Percentiles rank a stretch among this genome's conserved stretches.
Conservation (phyloP, 1,140 invertebrate genomes). For the Papilio machaon region DNA sequence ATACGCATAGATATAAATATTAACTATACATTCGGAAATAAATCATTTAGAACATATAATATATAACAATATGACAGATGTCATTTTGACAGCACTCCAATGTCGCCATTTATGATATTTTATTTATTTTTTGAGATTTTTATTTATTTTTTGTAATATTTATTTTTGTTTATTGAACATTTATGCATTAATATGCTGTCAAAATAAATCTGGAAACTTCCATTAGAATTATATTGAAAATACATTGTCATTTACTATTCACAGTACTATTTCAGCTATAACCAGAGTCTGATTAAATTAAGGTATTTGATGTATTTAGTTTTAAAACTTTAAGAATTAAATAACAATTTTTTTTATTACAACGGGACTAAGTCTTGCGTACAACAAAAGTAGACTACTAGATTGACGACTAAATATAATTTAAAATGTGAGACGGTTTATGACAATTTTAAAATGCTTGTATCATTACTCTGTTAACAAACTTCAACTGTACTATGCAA, state of each 20-base stretch:
- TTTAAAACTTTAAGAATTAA: background rate
- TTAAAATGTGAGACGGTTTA: background rate
- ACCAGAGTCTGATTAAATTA: conserved; percentile 29
- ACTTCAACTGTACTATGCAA: too few species aligned
- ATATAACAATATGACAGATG: background rate
- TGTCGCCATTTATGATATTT: background rate
- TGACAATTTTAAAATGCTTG: background rate
- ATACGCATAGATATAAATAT: background rate
- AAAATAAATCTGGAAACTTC: background rate
- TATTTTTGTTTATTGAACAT: background rate
- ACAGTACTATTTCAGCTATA: conserved; percentile 10
- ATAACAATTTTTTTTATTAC: background rate
- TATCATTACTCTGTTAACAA: too few species aligned
- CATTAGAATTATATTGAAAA: background rate
- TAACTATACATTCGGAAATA: background rate
- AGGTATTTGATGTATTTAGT: conserved; percentile 21
- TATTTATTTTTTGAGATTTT: background rate
- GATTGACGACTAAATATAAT: background rate
- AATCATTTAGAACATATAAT: background rate
- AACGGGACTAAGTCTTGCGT: background rate
- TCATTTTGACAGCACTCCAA: background rate
- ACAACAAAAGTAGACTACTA: background rate
- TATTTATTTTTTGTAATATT: conserved; percentile 3
- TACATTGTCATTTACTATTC: background rate
- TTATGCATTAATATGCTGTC: background rate